Evolutionary conservation across 1,140 invertebrate species (phyloP).

Genomic region (Danaus melanippus): DNA sequence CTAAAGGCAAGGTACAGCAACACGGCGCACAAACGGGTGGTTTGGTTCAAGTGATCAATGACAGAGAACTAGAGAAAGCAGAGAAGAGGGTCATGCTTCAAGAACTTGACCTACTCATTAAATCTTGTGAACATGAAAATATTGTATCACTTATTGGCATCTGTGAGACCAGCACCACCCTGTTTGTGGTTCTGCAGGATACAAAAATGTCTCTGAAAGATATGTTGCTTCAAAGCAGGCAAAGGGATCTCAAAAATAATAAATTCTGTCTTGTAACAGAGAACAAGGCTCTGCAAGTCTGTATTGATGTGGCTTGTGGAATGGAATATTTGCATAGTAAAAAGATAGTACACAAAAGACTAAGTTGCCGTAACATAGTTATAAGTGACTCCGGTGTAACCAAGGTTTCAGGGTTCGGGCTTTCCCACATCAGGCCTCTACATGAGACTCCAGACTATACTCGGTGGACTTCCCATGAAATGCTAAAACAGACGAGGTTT

Average conservation of each 20-base stretch:
- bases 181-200: constrained; percentile 81
- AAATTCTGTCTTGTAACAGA: constrained; percentile 77
- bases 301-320: constrained; percentile 75
- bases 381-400: constrained; percentile 75
- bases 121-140: constrained; percentile 79
- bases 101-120: constrained; percentile 81
- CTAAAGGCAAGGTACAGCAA: constrained; percentile 77
- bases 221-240: constrained; percentile 75
- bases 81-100: constrained; percentile 80
- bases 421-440: constrained; percentile 67
- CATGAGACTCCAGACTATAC: constrained; percentile 78
- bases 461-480: constrained; percentile 85
- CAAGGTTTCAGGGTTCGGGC: constrained; percentile 82
- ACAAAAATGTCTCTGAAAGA: constrained; percentile 79
- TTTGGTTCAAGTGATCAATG: constrained; percentile 62
- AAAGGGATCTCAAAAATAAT: constrained; percentile 74
- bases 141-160: constrained; percentile 84
- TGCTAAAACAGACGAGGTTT: constrained; percentile 77
- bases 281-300: constrained; percentile 73
- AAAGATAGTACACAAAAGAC: constrained; percentile 79
- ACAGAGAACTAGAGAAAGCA: constrained; percentile 74
- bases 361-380: constrained; percentile 80
- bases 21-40: constrained; percentile 58
- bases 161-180: constrained; percentile 81
- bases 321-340: constrained; percentile 77